Conservation (phyloP, 2,888 invertebrate genomes). For the Drosophila paramelanica region DNA sequence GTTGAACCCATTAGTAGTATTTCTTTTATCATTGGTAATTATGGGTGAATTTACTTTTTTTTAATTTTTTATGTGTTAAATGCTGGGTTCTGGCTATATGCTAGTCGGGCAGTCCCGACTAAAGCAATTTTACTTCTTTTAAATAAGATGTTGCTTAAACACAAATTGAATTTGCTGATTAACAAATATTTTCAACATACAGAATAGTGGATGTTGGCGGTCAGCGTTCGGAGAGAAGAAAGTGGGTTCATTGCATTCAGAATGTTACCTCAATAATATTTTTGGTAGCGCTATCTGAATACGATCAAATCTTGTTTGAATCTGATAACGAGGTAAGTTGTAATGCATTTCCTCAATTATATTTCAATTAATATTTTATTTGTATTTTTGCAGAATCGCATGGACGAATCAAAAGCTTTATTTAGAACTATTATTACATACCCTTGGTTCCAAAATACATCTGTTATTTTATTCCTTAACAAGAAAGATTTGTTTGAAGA, state of each 20-base stretch:
- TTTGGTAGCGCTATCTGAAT: slow-evolving; percentile 99
- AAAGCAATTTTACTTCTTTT: too few relatives aligned
- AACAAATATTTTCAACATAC: slow-evolving; percentile 60
- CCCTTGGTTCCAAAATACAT: slow-evolving; percentile 99
- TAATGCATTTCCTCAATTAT: background rate
- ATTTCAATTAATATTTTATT: background rate
- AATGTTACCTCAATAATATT: slow-evolving; percentile 99
- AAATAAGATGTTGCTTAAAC: background rate
- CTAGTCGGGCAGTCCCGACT: too few relatives aligned
- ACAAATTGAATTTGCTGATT: background rate
- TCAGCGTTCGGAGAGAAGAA: slow-evolving; percentile 99
- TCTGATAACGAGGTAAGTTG: slow-evolving; percentile 98
- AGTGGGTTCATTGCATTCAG: slow-evolving; percentile 99
- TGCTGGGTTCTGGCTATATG: too few relatives aligned
- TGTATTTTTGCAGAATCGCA: slow-evolving; percentile 91
- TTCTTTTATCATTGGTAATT: too few relatives aligned
- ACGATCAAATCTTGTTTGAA: slow-evolving; percentile 99
- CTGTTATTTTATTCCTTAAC: slow-evolving; percentile 99
- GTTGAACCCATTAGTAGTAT: too few relatives aligned
- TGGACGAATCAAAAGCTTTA: slow-evolving; percentile 99
- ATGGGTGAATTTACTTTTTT: too few relatives aligned
- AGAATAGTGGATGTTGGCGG: slow-evolving; percentile 99
- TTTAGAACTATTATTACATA: slow-evolving; percentile 99
- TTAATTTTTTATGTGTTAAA: too few relatives aligned
- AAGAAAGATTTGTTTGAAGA: slow-evolving; percentile 99